Evolutionary conservation across 2,113 vertebrate species (phyloP).

Genomic region (Hippocampus comes): DNA sequence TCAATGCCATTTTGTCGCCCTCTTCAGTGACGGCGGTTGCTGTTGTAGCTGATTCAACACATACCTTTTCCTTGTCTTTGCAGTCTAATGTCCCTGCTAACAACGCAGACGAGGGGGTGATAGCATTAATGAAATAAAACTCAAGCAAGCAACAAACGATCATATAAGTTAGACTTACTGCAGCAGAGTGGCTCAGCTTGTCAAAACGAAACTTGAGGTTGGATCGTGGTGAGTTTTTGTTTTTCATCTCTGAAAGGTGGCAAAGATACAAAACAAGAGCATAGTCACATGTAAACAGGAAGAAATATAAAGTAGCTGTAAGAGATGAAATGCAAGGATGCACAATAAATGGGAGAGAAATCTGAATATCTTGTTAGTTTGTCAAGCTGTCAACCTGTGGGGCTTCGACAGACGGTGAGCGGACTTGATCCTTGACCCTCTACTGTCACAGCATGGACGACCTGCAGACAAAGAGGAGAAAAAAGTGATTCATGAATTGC

Average conservation of each 20-base stretch:
- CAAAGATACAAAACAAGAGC: background rate
- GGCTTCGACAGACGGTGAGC: constrained; percentile 84
- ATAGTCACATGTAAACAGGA: background rate
- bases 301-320: background rate
- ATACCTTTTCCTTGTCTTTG: constrained; percentile 6
- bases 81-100: constrained; percentile 49
- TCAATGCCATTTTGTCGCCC: background rate
- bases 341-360: background rate
- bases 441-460: constrained; percentile 56
- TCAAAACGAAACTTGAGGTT: constrained; percentile 95
- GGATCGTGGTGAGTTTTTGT: constrained; percentile 86
- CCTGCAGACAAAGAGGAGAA: constrained; percentile 65
- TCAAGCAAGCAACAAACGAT: background rate
- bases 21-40: background rate
- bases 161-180: constrained; percentile 66
- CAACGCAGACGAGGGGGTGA: constrained; percentile 5
- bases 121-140: background rate
- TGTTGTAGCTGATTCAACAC: background rate
- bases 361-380: background rate
- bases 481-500: constrained; percentile 31
- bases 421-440: constrained; percentile 79
- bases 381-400: constrained; percentile 75
- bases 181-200: constrained; percentile 81
- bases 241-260: constrained; percentile 78
- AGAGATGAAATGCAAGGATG: background rate